Evolutionary conservation across 2,888 invertebrate genomes (phyloP).

Genomic region (Dyspetes luteomarginatus): DNA sequence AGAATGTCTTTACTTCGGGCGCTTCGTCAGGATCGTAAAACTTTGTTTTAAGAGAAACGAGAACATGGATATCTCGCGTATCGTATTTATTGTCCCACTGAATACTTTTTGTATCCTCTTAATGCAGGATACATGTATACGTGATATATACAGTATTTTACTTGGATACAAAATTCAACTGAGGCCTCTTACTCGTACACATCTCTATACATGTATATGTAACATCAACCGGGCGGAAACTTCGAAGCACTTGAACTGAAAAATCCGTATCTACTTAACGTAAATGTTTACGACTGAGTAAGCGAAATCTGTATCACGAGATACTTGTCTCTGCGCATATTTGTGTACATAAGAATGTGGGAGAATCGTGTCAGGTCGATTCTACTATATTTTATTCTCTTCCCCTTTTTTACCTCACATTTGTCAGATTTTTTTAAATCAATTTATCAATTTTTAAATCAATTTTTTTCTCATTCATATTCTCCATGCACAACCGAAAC

Average conservation of each 20-base stretch:
- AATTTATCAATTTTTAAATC: not conserved
- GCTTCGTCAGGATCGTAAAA: slow-evolving; percentile 50
- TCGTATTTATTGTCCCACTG: slow-evolving; percentile 36
- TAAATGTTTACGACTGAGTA: slow-evolving; percentile 33
- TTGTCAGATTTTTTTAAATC: not conserved
- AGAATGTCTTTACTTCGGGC: slow-evolving; percentile 48
- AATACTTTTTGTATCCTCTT: not conserved
- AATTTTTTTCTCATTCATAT: not conserved
- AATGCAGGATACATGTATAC: not conserved
- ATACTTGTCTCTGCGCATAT: not conserved
- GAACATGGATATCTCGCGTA: slow-evolving; percentile 45
- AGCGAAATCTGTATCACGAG: not conserved
- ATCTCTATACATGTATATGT: not conserved
- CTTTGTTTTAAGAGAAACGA: slow-evolving; percentile 10
- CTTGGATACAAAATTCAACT: slow-evolving; percentile 35
- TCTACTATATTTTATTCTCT: not conserved
- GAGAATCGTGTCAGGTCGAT: not conserved
- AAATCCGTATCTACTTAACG: slow-evolving; percentile 29
- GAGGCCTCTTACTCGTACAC: no score
- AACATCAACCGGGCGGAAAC: not conserved
- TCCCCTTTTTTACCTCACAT: not conserved
- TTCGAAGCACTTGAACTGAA: slow-evolving; percentile 21
- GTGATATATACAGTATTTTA: slow-evolving; percentile 8
- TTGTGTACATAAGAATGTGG: not conserved
- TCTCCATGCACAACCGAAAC: not conserved